Percentiles rank a stretch among this genome's conserved stretches.
phyloP scores from a whole-genome alignment of 2,888 invertebrate species.

The Meghimatium bilineatum region DNA sequence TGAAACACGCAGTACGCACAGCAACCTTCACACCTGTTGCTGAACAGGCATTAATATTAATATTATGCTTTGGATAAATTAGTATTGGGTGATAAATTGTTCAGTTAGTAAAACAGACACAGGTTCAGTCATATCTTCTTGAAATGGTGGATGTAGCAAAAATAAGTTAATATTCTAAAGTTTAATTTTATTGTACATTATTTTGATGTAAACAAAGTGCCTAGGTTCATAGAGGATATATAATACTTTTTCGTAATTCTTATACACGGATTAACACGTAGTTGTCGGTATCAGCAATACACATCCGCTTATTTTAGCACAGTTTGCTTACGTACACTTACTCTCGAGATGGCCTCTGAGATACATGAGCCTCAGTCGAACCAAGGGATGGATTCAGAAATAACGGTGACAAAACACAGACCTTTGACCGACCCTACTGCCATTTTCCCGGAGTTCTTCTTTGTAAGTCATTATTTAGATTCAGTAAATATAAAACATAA shows the following conservation, averaged over 20 bases:
- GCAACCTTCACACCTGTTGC: neutral
- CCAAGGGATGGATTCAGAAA: neutral
- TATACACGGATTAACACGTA: neutral
- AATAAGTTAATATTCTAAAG: neutral
- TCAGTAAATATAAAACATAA: neutral
- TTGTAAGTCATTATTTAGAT: constrained; percentile 1
- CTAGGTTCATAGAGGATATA: too few species aligned
- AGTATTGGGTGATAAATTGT: neutral
- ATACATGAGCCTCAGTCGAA: neutral
- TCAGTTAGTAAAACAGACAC: neutral
- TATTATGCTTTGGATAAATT: neutral
- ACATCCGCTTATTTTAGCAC: neutral
- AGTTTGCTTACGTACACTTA: neutral
- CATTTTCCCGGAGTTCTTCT: constrained; percentile 14
- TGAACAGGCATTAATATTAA: neutral
- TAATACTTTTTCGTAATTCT: too few species aligned
- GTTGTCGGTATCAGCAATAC: neutral
- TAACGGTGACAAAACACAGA: neutral
- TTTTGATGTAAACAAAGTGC: neutral
- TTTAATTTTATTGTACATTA: neutral
- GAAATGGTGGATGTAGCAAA: neutral
- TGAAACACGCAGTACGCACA: neutral
- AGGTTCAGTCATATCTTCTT: neutral
- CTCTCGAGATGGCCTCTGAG: neutral
- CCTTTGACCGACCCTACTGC: constrained; percentile 13